Evolutionary conservation across 2,797 vertebrate species (phyloP).

Genomic region (Tragopan temminckii): DNA sequence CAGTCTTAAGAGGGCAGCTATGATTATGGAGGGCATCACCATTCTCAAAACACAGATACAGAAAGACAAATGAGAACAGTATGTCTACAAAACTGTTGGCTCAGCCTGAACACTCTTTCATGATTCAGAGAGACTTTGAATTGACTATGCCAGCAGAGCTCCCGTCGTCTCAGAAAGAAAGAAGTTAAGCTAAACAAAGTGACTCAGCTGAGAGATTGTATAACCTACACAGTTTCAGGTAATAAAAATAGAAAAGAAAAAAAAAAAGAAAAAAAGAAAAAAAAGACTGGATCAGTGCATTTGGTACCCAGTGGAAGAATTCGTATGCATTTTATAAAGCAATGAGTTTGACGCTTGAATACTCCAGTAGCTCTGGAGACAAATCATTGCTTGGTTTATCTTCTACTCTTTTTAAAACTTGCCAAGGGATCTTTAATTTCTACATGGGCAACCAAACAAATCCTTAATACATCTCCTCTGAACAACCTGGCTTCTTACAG

Average conservation of each 20-base stretch:
- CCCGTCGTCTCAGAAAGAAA: not conserved
- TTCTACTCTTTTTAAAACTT: conserved; percentile 28
- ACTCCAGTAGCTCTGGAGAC: not conserved
- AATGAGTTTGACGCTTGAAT: conserved; percentile 41
- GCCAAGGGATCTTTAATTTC: conserved; percentile 33
- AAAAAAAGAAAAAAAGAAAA: not conserved
- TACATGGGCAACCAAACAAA: conserved; percentile 1
- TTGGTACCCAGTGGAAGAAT: not conserved
- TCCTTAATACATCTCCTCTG: not conserved
- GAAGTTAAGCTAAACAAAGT: not conserved
- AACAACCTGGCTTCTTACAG: not conserved
- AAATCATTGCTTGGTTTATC: conserved; percentile 19
- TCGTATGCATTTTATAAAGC: not conserved
- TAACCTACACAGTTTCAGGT: not conserved
- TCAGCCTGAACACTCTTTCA: not conserved
- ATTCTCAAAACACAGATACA: not conserved
- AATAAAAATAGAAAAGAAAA: not conserved
- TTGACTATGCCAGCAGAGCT: not conserved
- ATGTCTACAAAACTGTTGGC: not conserved
- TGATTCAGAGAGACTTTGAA: not conserved
- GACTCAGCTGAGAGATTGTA: not conserved
- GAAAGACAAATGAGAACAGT: not conserved
- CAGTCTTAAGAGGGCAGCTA: not conserved
- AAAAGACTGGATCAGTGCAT: not conserved
- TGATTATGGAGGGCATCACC: not conserved